Evolutionary conservation across 2,113 vertebrate species (phyloP).

Genomic region (Hydrolagus affinis): DNA sequence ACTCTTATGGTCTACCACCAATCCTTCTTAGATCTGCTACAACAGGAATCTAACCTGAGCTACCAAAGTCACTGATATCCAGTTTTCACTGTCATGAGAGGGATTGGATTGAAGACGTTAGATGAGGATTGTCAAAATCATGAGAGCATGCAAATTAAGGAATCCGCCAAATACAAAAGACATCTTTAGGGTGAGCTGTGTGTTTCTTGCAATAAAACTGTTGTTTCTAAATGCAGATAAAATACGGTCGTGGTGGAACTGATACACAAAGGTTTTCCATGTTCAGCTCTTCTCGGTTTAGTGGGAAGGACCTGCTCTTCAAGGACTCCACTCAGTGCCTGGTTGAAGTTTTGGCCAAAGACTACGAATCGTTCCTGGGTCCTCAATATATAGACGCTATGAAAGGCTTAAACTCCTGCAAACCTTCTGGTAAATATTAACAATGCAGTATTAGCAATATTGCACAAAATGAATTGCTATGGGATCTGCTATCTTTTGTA

Average conservation of each 20-base stretch:
- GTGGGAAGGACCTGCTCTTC: conserved; percentile 57
- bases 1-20: too few relatives aligned
- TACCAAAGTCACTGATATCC: too few relatives aligned
- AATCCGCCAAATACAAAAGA: too few relatives aligned
- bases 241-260: conserved; percentile 1
- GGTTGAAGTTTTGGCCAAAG: conserved; percentile 39
- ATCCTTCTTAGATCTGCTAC: background rate
- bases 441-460: background rate
- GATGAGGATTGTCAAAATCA: too few relatives aligned
- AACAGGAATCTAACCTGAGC: too few relatives aligned
- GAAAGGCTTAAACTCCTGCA: conserved; percentile 39
- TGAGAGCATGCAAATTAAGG: too few relatives aligned
- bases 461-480: too few relatives aligned
- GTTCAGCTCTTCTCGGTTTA: background rate
- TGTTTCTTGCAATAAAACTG: background rate
- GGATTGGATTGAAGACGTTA: too few relatives aligned
- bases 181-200: background rate
- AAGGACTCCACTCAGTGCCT: conserved; percentile 64
- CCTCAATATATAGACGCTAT: conserved; percentile 39
- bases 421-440: conserved; percentile 50
- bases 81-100: too few relatives aligned
- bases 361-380: conserved; percentile 48
- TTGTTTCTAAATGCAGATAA: background rate
- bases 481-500: too few relatives aligned
- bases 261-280: background rate